Base-by-base conservation (phyloP, 2,113 vertebrate genomes). In the Cyprinodon tularosa region DNA sequence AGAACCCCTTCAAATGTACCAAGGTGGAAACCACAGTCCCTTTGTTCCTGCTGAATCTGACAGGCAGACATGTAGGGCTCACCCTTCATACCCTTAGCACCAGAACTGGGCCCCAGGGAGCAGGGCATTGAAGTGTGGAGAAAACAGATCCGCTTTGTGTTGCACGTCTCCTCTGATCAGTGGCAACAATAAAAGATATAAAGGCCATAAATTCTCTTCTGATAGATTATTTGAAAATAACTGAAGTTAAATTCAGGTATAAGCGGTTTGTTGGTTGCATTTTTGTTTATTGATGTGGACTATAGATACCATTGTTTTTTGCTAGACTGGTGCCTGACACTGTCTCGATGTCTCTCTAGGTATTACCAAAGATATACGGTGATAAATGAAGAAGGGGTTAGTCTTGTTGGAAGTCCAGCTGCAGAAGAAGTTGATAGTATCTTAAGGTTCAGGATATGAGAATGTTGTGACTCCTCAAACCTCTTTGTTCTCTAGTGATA, bases 41-140 rank as follows among this genome's bases (percentile, higher is more conserved):
- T 85, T 68, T 85, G 78, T 81, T 72, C 65, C 68, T 71, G 74
- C 78, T 78, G 84, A 89, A 71, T 82, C 74, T 84, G 84, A 85
- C 77, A 84, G 73, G 15, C 65, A 84, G 72, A 83, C 76, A 88
- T 85, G 81, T 84, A 84, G 62, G 71, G 64, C 70, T 89, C 91
- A 77, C 91, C 90, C 40, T 84, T 85, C 71, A 85, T 77, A 76
- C 92, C 91, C 89, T 92, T 86, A 91, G 73, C 89, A 90, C 92
- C 90, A 84, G 83, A 88, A 74, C 78, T 17, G 12, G 66, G 76
- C 66, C 90, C 86, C 91, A 91, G 88, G 90, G 90, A 91, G 87
- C 75, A 74, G 82, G 86, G 84, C 86, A 81, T 75, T 87, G 74
- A 85, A 86, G 87, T 90, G 89, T 84, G 88, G 86, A 79, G 64